These are phyloP conservation scores for Cheirogaleus major DNA, from an alignment of 2,797 vertebrate genomes.

Conservation along the genomic window DNA sequence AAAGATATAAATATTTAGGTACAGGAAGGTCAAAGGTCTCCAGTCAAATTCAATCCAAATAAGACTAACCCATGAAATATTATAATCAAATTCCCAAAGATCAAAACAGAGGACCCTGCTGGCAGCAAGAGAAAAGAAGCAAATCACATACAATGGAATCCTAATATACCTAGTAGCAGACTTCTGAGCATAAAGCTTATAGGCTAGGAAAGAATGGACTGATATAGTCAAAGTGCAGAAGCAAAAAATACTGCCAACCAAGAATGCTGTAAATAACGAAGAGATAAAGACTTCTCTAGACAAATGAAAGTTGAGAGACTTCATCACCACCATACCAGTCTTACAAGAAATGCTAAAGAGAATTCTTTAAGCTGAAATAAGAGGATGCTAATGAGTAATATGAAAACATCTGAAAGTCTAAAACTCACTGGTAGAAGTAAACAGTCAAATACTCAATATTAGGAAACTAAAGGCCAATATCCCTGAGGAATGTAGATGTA, in stretches of 20 bases:
- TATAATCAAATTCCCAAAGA: neutral
- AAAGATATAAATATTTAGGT: neutral
- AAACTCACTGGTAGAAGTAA: neutral
- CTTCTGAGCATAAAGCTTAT: neutral
- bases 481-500: neutral
- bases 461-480: neutral
- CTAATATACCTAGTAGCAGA: neutral
- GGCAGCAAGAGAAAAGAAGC: neutral
- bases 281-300: neutral
- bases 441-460: neutral
- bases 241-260: neutral
- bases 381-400: neutral
- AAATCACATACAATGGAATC: neutral
- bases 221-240: neutral
- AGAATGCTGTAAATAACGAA: neutral
- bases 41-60: neutral
- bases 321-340: neutral
- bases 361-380: neutral
- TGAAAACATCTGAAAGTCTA: neutral
- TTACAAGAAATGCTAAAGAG: neutral
- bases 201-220: neutral
- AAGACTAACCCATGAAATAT: neutral
- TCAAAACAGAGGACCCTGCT: neutral
- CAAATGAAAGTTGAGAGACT: neutral
- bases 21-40: neutral